These are phyloP conservation scores for Lacerta bilineata DNA, from an alignment of 2,797 vertebrate genomes.

Conservation along the genomic window DNA sequence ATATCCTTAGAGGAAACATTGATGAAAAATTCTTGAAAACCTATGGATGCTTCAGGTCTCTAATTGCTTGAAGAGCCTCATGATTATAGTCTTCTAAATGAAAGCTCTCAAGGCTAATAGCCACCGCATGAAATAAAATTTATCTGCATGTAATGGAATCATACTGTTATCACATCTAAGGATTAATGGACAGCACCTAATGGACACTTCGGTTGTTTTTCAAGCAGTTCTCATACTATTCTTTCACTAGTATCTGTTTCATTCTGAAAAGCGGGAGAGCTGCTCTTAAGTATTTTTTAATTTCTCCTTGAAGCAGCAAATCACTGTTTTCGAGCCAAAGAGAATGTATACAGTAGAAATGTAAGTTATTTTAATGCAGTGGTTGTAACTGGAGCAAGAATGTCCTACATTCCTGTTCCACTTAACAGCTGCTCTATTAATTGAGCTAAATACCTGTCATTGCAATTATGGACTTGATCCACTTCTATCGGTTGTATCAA, in stretches of 20 bases:
- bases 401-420: neutral
- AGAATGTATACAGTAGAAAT: neutral
- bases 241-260: constrained; percentile 46
- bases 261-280: constrained; percentile 10
- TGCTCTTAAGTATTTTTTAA: neutral
- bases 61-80: neutral
- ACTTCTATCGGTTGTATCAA: neutral
- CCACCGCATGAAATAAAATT: constrained; percentile 10
- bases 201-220: neutral
- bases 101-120: neutral
- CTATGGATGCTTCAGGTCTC: neutral
- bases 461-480: neutral
- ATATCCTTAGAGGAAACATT: neutral
- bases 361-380: neutral
- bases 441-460: neutral
- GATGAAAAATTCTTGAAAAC: neutral
- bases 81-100: neutral
- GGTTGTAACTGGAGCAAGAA: too few relatives aligned
- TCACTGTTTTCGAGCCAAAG: neutral
- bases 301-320: neutral
- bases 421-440: neutral
- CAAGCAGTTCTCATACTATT: neutral
- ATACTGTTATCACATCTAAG: constrained; percentile 13
- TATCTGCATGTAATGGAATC: neutral
- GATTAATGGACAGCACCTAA: constrained; percentile 8